Evolutionary conservation across 2,113 vertebrate genomes (phyloP), one percentile per base, ranked within the genome.

Genomic region (Indicator maculatus): DNA sequence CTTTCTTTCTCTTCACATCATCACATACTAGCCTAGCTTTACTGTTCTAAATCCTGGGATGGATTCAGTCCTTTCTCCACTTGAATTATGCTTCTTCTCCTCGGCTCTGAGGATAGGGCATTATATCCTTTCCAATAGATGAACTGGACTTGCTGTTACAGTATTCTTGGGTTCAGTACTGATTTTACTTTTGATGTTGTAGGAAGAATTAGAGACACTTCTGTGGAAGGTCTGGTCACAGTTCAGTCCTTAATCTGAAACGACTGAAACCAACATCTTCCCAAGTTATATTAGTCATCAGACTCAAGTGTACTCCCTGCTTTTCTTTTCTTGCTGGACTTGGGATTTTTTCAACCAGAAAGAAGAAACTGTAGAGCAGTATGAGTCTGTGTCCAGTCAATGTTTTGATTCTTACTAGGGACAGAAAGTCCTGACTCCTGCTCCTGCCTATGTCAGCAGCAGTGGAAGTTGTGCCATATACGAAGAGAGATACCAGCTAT

Each of bases 381-480:
- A 5, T 4, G 19, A 65, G 12, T 44, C 36, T 60, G 30, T 19
- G 38, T 38, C 24, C 0, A 1, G 20, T 3, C 4, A 2, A 3
- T 5, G 18, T 52, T 52, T 66, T 56, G 61, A 8, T 67, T 24
- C 8, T 64, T 14, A 1, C n/a, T 19, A 30, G 73, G 36, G 58
- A 8, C 3, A n/a, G 14, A 55, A n/a, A 9, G 11, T 63, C 24
- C n/a, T 12, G 14, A 9, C 6, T 75, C 21, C 53, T 41, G 50
- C 2, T 63, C 20, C 41, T 30, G 27, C n/a, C 79, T n/a, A 0
- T 59, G 69, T 66, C 38, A 11, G 33, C 2, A 2, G 16, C 41
- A 38, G 33, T 31, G 31, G 11, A 30, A 23, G 26, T 8, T 50
- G 20, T 61, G n/a, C 27, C 11, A 18, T 9, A 2, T 12, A 18